phyloP scores from a whole-genome alignment of 2,797 vertebrate genomes.

The Sparus aurata region DNA sequence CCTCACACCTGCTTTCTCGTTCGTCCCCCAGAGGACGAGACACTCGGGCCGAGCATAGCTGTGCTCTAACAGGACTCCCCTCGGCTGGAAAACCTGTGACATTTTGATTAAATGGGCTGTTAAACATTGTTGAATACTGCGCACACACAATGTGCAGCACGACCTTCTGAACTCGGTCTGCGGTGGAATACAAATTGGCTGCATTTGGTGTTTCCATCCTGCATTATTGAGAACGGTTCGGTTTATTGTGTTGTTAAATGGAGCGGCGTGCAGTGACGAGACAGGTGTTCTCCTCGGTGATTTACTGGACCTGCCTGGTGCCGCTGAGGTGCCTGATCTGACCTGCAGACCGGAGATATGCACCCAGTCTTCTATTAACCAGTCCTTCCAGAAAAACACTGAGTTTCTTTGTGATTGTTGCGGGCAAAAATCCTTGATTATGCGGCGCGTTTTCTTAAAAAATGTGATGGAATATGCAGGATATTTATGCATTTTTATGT shows the following conservation, averaged over 20 bases:
- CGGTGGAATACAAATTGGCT: constrained; percentile 3
- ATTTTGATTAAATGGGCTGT: constrained; percentile 43
- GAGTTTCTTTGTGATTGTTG: too few species aligned
- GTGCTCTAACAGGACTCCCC: background rate
- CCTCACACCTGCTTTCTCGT: background rate
- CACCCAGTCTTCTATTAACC: too few species aligned
- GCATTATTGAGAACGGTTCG: background rate
- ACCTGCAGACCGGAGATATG: too few species aligned
- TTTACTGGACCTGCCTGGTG: too few species aligned
- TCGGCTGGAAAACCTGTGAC: constrained; percentile 15
- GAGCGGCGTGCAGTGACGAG: too few species aligned
- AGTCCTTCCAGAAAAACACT: too few species aligned
- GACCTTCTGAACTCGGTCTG: constrained; percentile 1
- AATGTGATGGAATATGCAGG: too few species aligned
- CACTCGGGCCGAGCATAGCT: background rate
- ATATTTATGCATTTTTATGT: too few species aligned
- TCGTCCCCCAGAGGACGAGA: background rate
- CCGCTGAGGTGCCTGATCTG: too few species aligned
- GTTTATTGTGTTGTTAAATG: background rate
- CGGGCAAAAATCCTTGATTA: too few species aligned
- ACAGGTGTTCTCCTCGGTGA: too few species aligned
- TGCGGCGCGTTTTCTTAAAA: too few species aligned
- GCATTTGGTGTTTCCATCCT: background rate
- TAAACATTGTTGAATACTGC: constrained; percentile 33
- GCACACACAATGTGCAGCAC: background rate